Base-by-base conservation (phyloP, 2,113 vertebrate species). In the Hydrochoerus hydrochaeris region DNA sequence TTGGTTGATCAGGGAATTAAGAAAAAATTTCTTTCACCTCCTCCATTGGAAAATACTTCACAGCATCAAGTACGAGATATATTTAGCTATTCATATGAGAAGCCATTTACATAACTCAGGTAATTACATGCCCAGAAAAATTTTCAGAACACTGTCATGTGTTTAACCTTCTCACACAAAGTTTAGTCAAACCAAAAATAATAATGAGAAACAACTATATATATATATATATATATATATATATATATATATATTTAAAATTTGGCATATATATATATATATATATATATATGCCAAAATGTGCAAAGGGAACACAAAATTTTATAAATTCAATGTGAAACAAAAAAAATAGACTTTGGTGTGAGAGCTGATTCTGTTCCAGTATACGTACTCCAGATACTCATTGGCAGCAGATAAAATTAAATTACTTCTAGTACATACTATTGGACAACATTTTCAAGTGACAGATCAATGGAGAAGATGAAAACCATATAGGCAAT, bases 301-400 rank as follows among this genome's bases (percentile, higher is more conserved):
- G 22, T 20, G 17, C 11, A 94, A 80, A 9, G 1, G 1, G 19
- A 26, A 71, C 63, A 75, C 0, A 77, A 44, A 0, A 65, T 93
- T 87, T 7, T 54, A 1, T 58, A 90, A 77, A 44, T 85, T 95
- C 41, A 54, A n/a, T 87, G 20, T 92, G 60, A 95, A 81, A 91
- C 3, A 35, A 19, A 85, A 16, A n/a, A 24, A 22, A 38, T 4
- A 49, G n/a, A 77, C 75, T 88, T 84, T 16, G 88, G 0, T 60
- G 12, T 92, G 20, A 91, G 91, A 62, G 0, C 8, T 78, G 58
- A 82, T 9, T 35, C 20, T 32, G 5, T 89, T 92, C 28, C 71
- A 93, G 67, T 85, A 7, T 30, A 89, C 3, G 77, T 52, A 8
- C 26, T 22, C 3, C 22, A 88, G 65, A 82, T 83, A 85, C 81